Conservation (phyloP, 2,797 vertebrate species). For the Peromyscus nudipes region DNA sequence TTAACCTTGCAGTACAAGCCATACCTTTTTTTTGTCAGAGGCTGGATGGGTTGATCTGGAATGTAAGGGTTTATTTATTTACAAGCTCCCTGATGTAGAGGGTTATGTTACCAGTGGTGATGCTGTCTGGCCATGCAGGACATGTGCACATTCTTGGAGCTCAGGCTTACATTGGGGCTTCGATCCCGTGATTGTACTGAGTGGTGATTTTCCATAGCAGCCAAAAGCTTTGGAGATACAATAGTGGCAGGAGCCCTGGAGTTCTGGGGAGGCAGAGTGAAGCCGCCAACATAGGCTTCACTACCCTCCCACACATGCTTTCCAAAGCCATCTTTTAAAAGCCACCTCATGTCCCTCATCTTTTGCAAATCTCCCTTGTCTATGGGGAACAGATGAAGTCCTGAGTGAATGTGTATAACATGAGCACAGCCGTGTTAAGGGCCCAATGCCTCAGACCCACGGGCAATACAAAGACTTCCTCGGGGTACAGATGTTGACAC, state of each 20-base stretch:
- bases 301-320: not conserved
- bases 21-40: not conserved
- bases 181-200: not conserved
- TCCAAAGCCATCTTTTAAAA: not conserved
- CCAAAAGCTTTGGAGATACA: not conserved
- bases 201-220: conserved; percentile 66
- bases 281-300: not conserved
- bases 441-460: not conserved
- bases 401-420: not conserved
- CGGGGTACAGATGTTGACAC: not conserved
- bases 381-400: not conserved
- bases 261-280: not conserved
- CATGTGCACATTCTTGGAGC: not conserved
- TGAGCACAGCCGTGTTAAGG: not conserved
- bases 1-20: conserved; percentile 64
- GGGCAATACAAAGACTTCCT: not conserved
- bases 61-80: conserved; percentile 79
- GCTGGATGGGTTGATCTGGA: conserved; percentile 69
- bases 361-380: not conserved
- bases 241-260: rapidly evolving
- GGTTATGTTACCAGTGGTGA: not conserved
- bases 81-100: not conserved
- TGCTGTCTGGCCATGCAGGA: not conserved
- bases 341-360: not conserved
- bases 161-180: not conserved